Conservation (phyloP, 2,888 invertebrate species). For the Drosophila colorata region DNA sequence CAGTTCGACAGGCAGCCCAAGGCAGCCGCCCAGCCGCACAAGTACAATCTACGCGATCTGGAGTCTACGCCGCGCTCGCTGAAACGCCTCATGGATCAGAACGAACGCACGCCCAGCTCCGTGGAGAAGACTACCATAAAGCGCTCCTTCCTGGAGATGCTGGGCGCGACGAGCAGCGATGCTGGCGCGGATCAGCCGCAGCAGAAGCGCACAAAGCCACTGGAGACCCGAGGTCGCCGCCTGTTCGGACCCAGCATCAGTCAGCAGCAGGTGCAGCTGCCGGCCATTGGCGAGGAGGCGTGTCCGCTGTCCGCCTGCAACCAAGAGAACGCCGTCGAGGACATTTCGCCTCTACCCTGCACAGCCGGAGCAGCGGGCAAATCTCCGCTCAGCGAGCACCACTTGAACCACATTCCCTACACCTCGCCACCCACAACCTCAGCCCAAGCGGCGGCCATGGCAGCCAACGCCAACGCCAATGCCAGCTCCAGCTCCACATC, state of each 20-base stretch:
- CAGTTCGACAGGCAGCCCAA: conserved; percentile 59
- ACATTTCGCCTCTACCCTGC: conserved; percentile 34
- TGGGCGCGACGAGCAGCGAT: conserved; percentile 64
- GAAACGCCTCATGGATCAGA: conserved; percentile 85
- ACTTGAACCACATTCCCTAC: conserved; percentile 65
- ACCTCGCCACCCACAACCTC: conserved; percentile 72
- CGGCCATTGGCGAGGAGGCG: conserved; percentile 67
- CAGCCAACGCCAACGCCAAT: conserved; percentile 63
- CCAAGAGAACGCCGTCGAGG: conserved; percentile 70
- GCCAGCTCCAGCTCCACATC: conserved; percentile 1
- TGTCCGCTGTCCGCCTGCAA: conserved; percentile 62
- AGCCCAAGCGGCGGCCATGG: conserved; percentile 35
- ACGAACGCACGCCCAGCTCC: conserved; percentile 81
- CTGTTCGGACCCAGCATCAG: conserved; percentile 85
- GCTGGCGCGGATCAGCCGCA: conserved; percentile 56
- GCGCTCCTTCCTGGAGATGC: conserved; percentile 83
- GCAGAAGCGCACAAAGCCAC: conserved; percentile 84
- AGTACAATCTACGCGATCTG: conserved; percentile 81
- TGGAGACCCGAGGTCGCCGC: conserved; percentile 84
- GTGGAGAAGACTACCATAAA: conserved; percentile 81
- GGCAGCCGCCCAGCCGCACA: conserved; percentile 48
- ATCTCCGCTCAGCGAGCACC: conserved; percentile 80
- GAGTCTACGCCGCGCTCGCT: conserved; percentile 86
- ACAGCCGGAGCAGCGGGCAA: conserved; percentile 7
- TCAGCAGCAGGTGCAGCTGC: conserved; percentile 56